These are phyloP conservation scores for Ptychadena robeensis DNA, from an alignment of 2,797 vertebrate genomes.

Conservation along the genomic window DNA sequence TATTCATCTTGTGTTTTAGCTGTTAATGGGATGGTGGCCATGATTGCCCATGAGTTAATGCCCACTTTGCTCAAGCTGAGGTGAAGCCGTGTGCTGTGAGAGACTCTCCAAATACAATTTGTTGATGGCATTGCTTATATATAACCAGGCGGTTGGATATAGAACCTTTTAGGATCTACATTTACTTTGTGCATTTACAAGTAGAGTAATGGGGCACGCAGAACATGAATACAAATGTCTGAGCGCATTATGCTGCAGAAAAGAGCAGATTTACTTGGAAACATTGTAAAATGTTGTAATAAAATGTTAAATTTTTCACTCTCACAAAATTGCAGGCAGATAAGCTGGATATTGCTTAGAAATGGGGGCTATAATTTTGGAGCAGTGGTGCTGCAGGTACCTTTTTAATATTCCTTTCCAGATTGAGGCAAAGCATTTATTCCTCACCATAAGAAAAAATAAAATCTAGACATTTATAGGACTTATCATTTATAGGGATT, in stretches of 20 bases:
- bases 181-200: constrained; percentile 32
- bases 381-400: not conserved
- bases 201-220: constrained; percentile 17
- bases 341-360: constrained; percentile 27
- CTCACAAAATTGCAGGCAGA: not conserved
- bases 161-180: constrained; percentile 13
- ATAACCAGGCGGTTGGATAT: not conserved
- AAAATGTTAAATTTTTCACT: constrained; percentile 29
- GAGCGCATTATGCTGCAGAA: constrained; percentile 10
- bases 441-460: not conserved
- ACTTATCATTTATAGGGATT: not conserved
- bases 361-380: not conserved
- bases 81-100: not conserved
- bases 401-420: not conserved
- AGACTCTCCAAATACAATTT: not conserved
- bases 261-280: constrained; percentile 3
- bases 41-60: not conserved
- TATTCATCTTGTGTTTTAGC: not conserved
- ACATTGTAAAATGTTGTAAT: constrained; percentile 15
- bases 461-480: not conserved
- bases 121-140: not conserved
- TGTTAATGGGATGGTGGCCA: not conserved
- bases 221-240: constrained; percentile 31
- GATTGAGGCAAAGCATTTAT: not conserved
- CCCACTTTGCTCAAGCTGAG: not conserved